Evolutionary conservation across 2,113 vertebrate genomes (phyloP).

Genomic region (Hoplias malabaricus): DNA sequence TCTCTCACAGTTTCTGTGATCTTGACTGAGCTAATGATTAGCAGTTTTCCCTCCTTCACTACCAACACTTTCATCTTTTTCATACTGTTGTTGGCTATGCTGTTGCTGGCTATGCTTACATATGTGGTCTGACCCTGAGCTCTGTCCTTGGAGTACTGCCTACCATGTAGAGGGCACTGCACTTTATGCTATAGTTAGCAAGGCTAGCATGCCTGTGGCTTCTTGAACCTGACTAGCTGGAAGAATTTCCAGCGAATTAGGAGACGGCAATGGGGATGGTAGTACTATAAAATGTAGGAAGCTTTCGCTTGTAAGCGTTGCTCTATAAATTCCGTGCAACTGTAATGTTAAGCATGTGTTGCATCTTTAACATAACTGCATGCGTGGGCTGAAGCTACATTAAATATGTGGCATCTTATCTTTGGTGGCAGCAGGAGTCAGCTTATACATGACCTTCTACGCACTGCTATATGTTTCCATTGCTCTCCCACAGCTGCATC

Average conservation of each 20-base stretch:
- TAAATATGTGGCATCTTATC: constrained; percentile 30
- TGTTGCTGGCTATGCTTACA: neutral
- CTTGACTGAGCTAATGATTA: neutral
- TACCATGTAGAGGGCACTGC: neutral
- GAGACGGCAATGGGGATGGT: too few species aligned
- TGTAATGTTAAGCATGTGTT: neutral
- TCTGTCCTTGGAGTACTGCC: neutral
- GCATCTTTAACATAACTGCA: neutral
- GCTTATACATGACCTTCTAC: constrained; percentile 42
- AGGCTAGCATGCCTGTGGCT: neutral
- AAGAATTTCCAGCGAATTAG: neutral
- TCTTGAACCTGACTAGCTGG: neutral
- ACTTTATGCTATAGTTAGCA: constrained; percentile 1
- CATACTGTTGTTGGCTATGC: neutral
- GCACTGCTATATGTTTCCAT: neutral
- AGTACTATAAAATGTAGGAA: neutral
- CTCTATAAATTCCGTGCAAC: too few species aligned
- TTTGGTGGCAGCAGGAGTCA: constrained; percentile 25
- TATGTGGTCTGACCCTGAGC: neutral
- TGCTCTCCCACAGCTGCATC: constrained; percentile 19
- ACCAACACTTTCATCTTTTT: constrained; percentile 29
- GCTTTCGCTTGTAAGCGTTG: too few species aligned
- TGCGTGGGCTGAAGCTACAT: neutral
- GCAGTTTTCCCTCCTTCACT: too few species aligned
- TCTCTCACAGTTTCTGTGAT: neutral